Base-by-base conservation (phyloP, 2,888 invertebrate genomes). In the Drosophila eohydei region DNA sequence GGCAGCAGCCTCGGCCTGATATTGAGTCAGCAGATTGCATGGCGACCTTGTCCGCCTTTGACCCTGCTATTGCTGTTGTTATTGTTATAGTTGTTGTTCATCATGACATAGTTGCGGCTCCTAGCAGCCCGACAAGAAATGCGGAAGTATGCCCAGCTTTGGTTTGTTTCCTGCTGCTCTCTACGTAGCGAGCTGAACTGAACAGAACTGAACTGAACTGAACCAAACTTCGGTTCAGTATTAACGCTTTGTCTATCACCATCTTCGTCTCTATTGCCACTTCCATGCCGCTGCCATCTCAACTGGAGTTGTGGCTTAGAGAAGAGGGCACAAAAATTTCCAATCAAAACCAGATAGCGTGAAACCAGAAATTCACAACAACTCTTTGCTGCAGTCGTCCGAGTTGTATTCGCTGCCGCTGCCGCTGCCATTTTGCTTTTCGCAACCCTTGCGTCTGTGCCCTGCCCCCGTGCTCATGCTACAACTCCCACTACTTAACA, bases 261-360 rank as follows among this genome's bases (percentile, higher is more conserved):
- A 63, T 60, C 32, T 38, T 54, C 46, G 50, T 43, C 40, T 50
- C 26, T 34, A 26, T 26, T 44, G 14, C n/a, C 36, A 44, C 36
- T 26, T 36, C 46, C 46, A 58, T 41, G 50, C 41, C 34, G 9
- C 51, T 52, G 40, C 46, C 40, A 58, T 26, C 63, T 48, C 63
- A n/a, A 21, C 40, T 51, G 11, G 28, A 40, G n/a, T 11, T 44
- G 40, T 14, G 46, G 38, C 57, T 77, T 69, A 69, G 73, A 64
- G 69, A 40, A 38, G 50, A 50, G 64, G 67, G 73, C 71, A 72
- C 77, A 74, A 74, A 83, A 87, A 88, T 84, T 88, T 86, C 80
- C 87, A 91, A 90, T 90, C 86, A 84, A 88, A 83, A 74, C 80
- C 87, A 90, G 84, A 81, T 82, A 80, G 81, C 85, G 80, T 81